Evolutionary conservation across 2,797 vertebrate species (phyloP).

Genomic region (Cuculus canorus): DNA sequence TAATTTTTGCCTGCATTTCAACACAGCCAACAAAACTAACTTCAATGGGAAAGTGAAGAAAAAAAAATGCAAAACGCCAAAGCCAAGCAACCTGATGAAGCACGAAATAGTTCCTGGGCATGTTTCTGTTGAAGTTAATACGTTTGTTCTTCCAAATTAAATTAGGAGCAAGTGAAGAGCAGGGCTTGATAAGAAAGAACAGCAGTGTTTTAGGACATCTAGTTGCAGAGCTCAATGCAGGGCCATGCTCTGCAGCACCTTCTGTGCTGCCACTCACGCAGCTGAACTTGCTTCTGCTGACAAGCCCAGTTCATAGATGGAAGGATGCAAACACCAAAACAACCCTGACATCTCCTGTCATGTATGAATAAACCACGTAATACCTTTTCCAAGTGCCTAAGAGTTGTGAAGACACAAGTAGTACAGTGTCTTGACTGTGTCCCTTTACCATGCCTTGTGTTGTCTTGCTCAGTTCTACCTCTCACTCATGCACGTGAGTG

Average conservation of each 20-base stretch:
- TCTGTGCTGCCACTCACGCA: rapidly evolving
- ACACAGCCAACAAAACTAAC: background rate
- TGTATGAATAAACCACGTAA: rapidly evolving
- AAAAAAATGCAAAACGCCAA: background rate
- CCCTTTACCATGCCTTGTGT: background rate
- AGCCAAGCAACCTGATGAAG: background rate
- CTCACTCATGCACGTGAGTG: background rate
- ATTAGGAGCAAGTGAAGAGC: background rate
- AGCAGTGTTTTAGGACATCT: background rate
- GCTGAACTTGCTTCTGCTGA: background rate
- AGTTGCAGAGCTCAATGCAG: background rate
- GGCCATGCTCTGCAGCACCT: background rate
- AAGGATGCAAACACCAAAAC: background rate
- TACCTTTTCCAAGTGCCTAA: background rate
- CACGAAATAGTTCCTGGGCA: background rate
- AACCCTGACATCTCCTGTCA: background rate
- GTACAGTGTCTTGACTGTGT: background rate
- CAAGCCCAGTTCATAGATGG: background rate
- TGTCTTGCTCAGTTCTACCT: background rate
- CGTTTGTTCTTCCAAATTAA: background rate
- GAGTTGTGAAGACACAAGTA: no score
- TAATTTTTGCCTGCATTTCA: background rate
- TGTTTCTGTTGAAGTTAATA: background rate
- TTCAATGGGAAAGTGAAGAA: background rate
- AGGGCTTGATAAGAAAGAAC: background rate